These are phyloP conservation scores for Aphelenchoides avenae DNA, from an alignment of 1,140 invertebrate species.

Conservation along the genomic window DNA sequence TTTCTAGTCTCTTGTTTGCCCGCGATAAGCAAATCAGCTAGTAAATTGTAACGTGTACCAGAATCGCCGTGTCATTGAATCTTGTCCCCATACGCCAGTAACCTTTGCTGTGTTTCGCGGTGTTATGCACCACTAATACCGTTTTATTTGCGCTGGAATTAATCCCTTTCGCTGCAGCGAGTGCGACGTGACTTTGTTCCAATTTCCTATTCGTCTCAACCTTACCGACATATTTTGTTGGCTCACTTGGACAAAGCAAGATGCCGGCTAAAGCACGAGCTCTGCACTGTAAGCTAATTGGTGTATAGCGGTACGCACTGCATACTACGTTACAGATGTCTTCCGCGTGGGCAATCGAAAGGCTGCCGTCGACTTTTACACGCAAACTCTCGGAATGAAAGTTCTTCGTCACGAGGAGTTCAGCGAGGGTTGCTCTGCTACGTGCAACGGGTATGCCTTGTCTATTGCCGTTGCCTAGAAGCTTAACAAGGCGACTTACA, in stretches of 20 bases:
- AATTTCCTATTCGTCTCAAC: background rate
- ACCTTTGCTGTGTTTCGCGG: background rate
- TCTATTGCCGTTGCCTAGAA: slow-evolving; percentile 25
- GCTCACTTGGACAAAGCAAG: background rate
- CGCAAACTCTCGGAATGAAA: slow-evolving; percentile 87
- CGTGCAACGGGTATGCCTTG: slow-evolving; percentile 82
- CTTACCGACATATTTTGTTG: background rate
- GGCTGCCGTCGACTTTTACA: slow-evolving; percentile 78
- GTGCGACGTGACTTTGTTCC: slow-evolving; percentile 1
- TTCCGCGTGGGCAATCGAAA: slow-evolving; percentile 85
- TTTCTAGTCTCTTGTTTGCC: too few species aligned
- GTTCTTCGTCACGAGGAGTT: slow-evolving; percentile 94
- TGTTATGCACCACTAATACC: too few species aligned
- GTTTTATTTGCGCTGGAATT: too few species aligned
- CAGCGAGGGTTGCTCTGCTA: slow-evolving; percentile 84
- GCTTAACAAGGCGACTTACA: slow-evolving; percentile 12
- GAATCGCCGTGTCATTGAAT: background rate
- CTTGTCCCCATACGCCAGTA: background rate
- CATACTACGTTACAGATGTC: too few species aligned
- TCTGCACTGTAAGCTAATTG: too few species aligned
- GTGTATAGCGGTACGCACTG: too few species aligned
- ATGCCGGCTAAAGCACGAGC: slow-evolving; percentile 20
- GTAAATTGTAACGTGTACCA: too few species aligned
- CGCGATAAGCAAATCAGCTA: too few species aligned
- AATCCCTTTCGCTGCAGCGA: too few species aligned